phyloP scores from a whole-genome alignment of 2,113 vertebrate species.

The Zootoca vivipara region DNA sequence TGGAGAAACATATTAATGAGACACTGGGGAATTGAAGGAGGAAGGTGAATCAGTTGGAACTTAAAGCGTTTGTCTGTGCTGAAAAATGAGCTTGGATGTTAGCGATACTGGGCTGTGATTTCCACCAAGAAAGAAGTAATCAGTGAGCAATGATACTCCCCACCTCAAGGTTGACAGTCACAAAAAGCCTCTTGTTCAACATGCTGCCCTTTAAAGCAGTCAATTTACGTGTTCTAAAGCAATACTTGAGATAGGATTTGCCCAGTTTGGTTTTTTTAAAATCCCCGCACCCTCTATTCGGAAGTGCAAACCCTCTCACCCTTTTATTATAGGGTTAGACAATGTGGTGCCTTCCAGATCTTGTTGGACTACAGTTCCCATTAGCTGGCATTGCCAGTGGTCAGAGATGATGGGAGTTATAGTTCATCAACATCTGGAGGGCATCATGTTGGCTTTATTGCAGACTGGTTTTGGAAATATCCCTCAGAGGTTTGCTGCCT shows the following conservation, averaged over 20 bases:
- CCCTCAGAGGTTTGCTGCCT: background rate
- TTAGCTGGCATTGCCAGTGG: no score
- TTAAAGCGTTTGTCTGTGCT: background rate
- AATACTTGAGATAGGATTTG: background rate
- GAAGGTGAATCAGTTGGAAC: constrained; percentile 4
- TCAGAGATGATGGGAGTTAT: no score
- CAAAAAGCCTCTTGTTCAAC: background rate
- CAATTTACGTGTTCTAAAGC: background rate
- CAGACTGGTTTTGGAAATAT: background rate
- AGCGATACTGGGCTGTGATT: background rate
- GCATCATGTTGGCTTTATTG: background rate
- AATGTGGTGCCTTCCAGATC: no score
- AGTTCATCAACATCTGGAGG: no score
- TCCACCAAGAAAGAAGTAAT: constrained; percentile 7
- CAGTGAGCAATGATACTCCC: background rate
- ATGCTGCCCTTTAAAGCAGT: background rate
- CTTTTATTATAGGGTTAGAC: no score
- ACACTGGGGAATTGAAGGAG: constrained; percentile 12
- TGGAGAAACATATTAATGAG: constrained; percentile 43
- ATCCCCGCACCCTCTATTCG: background rate
- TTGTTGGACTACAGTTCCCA: no score
- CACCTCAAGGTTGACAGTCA: background rate
- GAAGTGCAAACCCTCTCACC: background rate
- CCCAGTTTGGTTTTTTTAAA: background rate
- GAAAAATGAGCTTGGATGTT: background rate